Evolutionary conservation across 2,113 vertebrate genomes (phyloP), one percentile per base, ranked within the genome.

Genomic region (Larimichthys polyactis): DNA sequence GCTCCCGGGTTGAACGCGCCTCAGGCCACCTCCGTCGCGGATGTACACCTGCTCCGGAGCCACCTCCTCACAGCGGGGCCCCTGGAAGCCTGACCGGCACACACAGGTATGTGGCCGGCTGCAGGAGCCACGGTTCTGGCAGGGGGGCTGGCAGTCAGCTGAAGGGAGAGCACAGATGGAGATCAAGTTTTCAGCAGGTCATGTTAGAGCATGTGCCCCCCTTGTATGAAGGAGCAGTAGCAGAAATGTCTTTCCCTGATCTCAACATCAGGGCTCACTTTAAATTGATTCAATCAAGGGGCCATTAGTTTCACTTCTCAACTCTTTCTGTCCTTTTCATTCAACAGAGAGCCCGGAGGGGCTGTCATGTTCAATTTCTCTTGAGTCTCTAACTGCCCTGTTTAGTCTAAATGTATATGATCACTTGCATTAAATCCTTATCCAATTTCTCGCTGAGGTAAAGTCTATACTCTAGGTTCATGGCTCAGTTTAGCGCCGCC

Each of bases 81-180:
- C 95, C 89, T 95, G 94, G 91, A 95, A 96, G 54, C 95, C 95
- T 0, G 95, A 95, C 82, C 95, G 95, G 70, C 95, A 96, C 83
- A 96, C 94, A 1, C 95, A 96, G 78, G 94, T 95, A 81, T 96
- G 94, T 11, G 95, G 95, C 3, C 95, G 93, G 72, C 95, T 95
- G 89, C 95, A 96, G 70, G 95, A 96, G 79, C 95, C 95, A 1
- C 95, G 93, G 92, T 96, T 96, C 91, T 94, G 94, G 88, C 95
- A 96, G 70, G 94, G 94, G 52, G 95, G 95, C 81, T 94, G 93
- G 90, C 95, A 96, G 84, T 96, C 94, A 71, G 95, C 95, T 96
- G 92, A 83, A 89, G 78, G 84, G 72, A 88, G 73, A 90, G 80
- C 71, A 88, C 82, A 92, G 85, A 91, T 81, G 79, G 71, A 85